phyloP scores from a whole-genome alignment of 2,797 vertebrate genomes.

The Sebastiscus tertius region DNA sequence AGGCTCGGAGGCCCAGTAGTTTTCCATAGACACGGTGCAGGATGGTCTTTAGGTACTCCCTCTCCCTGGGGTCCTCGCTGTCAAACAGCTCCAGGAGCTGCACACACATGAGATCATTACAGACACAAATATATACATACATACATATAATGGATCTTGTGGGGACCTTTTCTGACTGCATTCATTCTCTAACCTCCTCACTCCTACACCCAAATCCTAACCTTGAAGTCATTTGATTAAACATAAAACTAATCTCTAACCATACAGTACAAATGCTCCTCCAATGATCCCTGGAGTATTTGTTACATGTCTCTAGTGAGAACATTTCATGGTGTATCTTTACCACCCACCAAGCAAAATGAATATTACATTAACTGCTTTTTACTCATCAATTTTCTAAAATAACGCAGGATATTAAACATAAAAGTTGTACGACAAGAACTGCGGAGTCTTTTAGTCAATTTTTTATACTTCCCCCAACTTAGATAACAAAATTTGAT shows the following conservation, averaged over 20 bases:
- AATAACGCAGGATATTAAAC: neutral
- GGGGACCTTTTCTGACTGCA: neutral
- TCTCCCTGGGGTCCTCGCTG: conserved; percentile 92
- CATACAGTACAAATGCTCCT: neutral
- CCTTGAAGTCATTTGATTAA: neutral
- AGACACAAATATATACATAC: conserved; percentile 3
- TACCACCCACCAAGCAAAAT: neutral
- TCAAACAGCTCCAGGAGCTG: conserved; percentile 93
- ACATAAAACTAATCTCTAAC: neutral
- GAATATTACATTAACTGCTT: neutral
- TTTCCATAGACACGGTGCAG: conserved; percentile 94
- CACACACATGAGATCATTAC: conserved; percentile 26
- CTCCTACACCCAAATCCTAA: neutral
- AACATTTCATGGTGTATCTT: neutral
- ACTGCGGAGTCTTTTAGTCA: neutral
- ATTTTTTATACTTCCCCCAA: conserved; percentile 6
- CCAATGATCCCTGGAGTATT: neutral
- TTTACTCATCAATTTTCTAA: neutral
- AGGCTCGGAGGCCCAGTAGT: conserved; percentile 92
- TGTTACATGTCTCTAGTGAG: neutral
- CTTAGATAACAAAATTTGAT: neutral
- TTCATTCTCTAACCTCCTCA: neutral
- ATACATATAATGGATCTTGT: neutral
- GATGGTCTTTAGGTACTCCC: conserved; percentile 95
- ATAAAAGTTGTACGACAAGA: neutral